Evolutionary conservation across 2,888 invertebrate species (phyloP).

Genomic region (Carabus problematicus): DNA sequence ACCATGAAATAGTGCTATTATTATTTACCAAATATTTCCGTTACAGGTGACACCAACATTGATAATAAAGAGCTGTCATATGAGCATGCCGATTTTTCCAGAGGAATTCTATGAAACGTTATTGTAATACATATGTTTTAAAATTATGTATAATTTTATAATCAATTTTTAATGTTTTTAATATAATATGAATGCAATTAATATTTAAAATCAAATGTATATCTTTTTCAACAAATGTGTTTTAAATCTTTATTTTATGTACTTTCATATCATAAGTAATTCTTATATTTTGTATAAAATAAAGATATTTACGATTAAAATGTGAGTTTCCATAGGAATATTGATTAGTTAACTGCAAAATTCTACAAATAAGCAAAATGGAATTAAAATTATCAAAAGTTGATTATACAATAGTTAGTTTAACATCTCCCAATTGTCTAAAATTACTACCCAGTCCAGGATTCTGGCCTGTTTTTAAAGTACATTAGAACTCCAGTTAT

Average conservation of each 20-base stretch:
- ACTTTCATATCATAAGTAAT: slow-evolving; percentile 1
- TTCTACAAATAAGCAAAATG: slow-evolving; percentile 61
- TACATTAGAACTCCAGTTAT: no score
- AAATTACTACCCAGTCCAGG: slow-evolving; percentile 75
- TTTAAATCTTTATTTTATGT: slow-evolving; percentile 39
- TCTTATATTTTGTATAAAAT: neutral
- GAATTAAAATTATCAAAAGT: slow-evolving; percentile 80
- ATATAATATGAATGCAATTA: slow-evolving; percentile 6
- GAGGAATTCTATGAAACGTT: slow-evolving; percentile 49
- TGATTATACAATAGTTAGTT: slow-evolving; percentile 83
- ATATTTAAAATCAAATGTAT: slow-evolving; percentile 20
- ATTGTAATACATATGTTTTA: slow-evolving; percentile 14
- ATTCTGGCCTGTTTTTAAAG: no score
- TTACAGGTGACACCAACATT: slow-evolving; percentile 11
- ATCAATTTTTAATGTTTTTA: slow-evolving; percentile 18
- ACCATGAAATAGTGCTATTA: neutral
- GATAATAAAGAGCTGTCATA: slow-evolving; percentile 7
- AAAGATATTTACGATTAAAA: neutral
- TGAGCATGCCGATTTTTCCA: slow-evolving; percentile 49
- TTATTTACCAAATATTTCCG: slow-evolving; percentile 9
- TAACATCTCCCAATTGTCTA: slow-evolving; percentile 79
- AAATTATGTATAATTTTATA: slow-evolving; percentile 14
- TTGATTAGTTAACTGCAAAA: slow-evolving; percentile 8
- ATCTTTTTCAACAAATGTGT: slow-evolving; percentile 33
- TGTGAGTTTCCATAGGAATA: slow-evolving; percentile 19